Percentiles rank a stretch among this genome's conserved stretches.
phyloP scores from a whole-genome alignment of 2,888 invertebrate species.

The Danaus chrysippus region DNA sequence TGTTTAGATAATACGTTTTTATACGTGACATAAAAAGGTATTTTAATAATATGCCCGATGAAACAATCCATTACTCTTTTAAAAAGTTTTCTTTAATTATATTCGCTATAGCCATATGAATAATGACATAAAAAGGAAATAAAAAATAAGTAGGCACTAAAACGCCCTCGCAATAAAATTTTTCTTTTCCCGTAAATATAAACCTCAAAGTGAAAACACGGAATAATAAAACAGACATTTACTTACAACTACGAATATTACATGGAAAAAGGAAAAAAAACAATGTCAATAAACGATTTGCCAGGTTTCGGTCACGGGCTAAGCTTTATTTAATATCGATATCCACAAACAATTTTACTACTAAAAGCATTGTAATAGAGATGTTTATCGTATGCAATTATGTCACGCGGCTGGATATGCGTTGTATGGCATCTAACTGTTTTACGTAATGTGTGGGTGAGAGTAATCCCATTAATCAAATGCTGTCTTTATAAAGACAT shows the following conservation, averaged over 20 bases:
- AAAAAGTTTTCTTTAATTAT: slow-evolving; percentile 4
- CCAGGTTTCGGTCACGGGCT: slow-evolving; percentile 30
- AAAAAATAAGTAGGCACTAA: slow-evolving; percentile 17
- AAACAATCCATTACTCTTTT: slow-evolving; percentile 7
- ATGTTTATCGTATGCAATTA: slow-evolving; percentile 17
- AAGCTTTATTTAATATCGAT: slow-evolving; percentile 17
- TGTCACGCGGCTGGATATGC: slow-evolving; percentile 10
- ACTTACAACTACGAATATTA: slow-evolving; percentile 29
- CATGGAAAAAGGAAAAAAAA: slow-evolving; percentile 33
- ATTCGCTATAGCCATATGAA: slow-evolving; percentile 9
- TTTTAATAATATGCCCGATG: not conserved
- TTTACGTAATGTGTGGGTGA: slow-evolving; percentile 34
- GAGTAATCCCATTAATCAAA: slow-evolving; percentile 38
- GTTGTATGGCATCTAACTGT: slow-evolving; percentile 32
- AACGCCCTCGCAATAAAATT: slow-evolving; percentile 22
- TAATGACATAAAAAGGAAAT: slow-evolving; percentile 17
- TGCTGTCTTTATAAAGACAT: slow-evolving; percentile 13
- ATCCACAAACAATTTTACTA: slow-evolving; percentile 6
- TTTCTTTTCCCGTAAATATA: slow-evolving; percentile 13
- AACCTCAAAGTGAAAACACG: slow-evolving; percentile 22
- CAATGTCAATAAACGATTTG: slow-evolving; percentile 34
- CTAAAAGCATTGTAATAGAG: not conserved
- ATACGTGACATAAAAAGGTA: not conserved
- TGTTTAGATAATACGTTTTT: slow-evolving; percentile 1
- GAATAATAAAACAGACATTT: slow-evolving; percentile 25